Base-by-base conservation (phyloP, 2,888 invertebrate species). In the Lasioglossum pauxillum region DNA sequence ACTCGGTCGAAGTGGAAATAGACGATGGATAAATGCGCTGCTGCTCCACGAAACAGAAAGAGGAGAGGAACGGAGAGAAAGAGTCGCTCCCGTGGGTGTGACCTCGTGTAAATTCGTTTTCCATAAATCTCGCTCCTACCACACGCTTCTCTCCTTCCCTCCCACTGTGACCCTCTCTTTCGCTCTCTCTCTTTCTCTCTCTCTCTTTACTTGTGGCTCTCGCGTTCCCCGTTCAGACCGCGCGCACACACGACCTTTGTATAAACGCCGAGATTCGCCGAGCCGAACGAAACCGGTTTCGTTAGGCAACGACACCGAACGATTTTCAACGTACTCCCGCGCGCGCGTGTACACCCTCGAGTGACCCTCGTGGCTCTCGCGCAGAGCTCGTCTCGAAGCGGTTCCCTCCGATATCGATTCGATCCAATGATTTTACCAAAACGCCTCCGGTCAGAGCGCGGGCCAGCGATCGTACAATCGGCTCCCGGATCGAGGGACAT, bases 221-320 rank as follows among this genome's bases (percentile, higher is more conserved):
- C 16, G 64, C 64, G 64, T 31, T 64, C 64, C 72, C 46, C 75
- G 73, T 88, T 75, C 82, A 82, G 84, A 81, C 14, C 46, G 82
- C 85, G 88, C 88, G 90, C 90, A 87, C 90, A 89, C 90, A 90
- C 92, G 93, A 94, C 92, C 94, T 94, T 93, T 94, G 93, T 92
- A 92, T 92, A 92, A 93, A 91, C 90, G 90, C 84, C 88, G 91
- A 92, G 93, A 93, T 93, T 93, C 90, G 91, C 93, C 88, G 90
- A 92, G 92, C 92, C 92, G 93, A 94, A 93, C 93, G 91, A 93
- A 94, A 94, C 94, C 94, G 94, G 94, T 94, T 94, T 94, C 91
- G 91, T 90, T 92, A 83, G 88, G 89, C 90, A 91, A 84, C 90
- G 91, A 90, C 91, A 91, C 88, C 89, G 86, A 88, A 87, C 91